Base-by-base conservation (phyloP, 2,113 vertebrate genomes). In the Anguilla japonica region DNA sequence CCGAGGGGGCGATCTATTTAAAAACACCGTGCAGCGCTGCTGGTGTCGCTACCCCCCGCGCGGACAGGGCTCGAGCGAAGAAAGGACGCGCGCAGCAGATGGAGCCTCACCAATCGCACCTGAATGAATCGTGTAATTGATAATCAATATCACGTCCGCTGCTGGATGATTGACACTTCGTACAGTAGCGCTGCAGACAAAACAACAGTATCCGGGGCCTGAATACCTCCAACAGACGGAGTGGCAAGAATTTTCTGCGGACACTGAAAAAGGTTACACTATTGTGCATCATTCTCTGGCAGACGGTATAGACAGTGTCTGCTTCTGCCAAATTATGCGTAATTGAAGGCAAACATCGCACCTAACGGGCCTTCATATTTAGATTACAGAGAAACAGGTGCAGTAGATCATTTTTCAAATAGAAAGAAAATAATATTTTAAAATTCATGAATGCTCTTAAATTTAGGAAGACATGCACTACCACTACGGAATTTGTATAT, bases 1-100 rank as follows among this genome's bases (percentile, higher is more conserved):
- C 91, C 89, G 91, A 90, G 93, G 94, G 96, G 96, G 94, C 93
- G 94, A 94, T 93, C 96, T 94, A 93, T 94, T 95, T 94, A 94
- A 91, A 91, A 94, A 91, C 91, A 90, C 92, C 90, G 86, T 93
- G 91, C 90, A 85, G 89, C 88, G 87, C 88, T 84, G 81, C 85
- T 71, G 63, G 6, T 71, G 63, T 71, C 16, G 63, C 20, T 71
- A n/a, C 84, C 34, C 34, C 15, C 82, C 29, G 20, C 60, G 29
- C 15, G 18, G 22, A 60, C 67, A 50, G 41, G 15, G 67, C 81
- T 34, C 81, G 29, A 41, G 53, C 56, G 18, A 71, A 6, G 18
- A 29, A 9, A 43, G 29, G 7, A 84, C 63, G 63, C 85, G 29
- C 81, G 40, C 56, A 5, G 34, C 34, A 75, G 18, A 53, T 22